phyloP scores from a whole-genome alignment of 2,888 invertebrate species.

The Resseliella maxima region DNA sequence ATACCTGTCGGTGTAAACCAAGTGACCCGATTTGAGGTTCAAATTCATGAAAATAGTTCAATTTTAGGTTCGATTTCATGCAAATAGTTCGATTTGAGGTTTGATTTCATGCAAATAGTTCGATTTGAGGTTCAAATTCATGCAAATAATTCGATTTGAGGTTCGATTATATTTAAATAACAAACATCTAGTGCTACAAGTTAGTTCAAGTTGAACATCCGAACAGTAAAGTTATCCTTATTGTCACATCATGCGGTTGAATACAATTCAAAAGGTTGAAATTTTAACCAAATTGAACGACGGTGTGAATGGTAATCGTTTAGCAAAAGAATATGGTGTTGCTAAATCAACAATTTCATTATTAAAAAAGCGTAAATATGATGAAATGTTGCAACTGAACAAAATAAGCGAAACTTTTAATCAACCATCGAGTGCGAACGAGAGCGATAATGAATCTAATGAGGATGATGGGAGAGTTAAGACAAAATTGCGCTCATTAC shows the following conservation, averaged over 20 bases:
- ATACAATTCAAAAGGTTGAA: constrained; percentile 51
- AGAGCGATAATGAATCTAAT: constrained; percentile 48
- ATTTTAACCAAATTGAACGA: constrained; percentile 53
- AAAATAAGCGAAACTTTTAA: constrained; percentile 51
- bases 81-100: constrained; percentile 6
- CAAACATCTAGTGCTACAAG: constrained; percentile 30
- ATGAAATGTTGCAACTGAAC: constrained; percentile 54
- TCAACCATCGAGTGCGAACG: constrained; percentile 47
- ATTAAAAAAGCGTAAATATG: constrained; percentile 50
- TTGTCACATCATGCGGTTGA: constrained; percentile 42
- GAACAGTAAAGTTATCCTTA: constrained; percentile 50
- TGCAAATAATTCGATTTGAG: constrained; percentile 39
- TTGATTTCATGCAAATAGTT: constrained; percentile 27
- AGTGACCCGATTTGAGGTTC: constrained; percentile 13
- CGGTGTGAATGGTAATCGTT: constrained; percentile 51
- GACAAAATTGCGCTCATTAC: constrained; percentile 17
- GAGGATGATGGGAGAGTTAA: constrained; percentile 49
- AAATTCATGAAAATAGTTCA: not conserved
- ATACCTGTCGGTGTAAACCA: too few relatives aligned
- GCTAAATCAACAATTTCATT: constrained; percentile 53
- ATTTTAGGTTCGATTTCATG: not conserved
- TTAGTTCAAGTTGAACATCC: constrained; percentile 44
- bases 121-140: constrained; percentile 38
- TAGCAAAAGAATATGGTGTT: constrained; percentile 53
- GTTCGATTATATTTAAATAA: constrained; percentile 53